Conservation (phyloP, 2,797 vertebrate species). For the Sebastes taczanowskii region DNA sequence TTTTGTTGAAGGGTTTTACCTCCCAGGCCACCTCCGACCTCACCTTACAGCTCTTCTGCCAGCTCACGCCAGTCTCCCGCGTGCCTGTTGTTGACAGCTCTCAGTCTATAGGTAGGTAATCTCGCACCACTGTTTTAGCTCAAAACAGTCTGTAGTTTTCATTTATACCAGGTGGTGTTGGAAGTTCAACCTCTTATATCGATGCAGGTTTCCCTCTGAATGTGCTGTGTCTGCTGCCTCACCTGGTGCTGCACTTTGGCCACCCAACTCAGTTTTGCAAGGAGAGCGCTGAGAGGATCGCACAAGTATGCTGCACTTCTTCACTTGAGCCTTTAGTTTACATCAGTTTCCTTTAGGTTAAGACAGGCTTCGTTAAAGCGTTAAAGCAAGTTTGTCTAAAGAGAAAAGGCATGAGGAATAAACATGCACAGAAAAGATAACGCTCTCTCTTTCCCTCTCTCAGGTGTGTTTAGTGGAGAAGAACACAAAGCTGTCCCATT, state of each 20-base stretch:
- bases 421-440: too few species aligned
- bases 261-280: constrained; percentile 97
- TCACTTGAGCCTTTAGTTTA: not conserved
- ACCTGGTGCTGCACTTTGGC: constrained; percentile 97
- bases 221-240: constrained; percentile 95
- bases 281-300: constrained; percentile 95
- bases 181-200: not conserved
- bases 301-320: constrained; percentile 85
- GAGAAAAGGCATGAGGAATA: too few species aligned
- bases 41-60: constrained; percentile 95
- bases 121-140: not conserved
- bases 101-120: constrained; percentile 90
- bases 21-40: constrained; percentile 95
- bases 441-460: not conserved
- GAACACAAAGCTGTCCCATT: constrained; percentile 94
- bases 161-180: not conserved
- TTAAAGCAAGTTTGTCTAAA: too few species aligned
- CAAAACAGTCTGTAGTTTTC: not conserved
- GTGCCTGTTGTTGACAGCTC: constrained; percentile 96
- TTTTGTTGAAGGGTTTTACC: constrained; percentile 97
- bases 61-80: constrained; percentile 94
- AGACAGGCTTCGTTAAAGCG: too few species aligned
- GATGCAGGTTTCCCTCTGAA: constrained; percentile 94
- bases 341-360: not conserved
- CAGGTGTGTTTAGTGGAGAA: constrained; percentile 98